Base-by-base conservation (phyloP, 1,140 invertebrate species). In the Melitaea cinxia region DNA sequence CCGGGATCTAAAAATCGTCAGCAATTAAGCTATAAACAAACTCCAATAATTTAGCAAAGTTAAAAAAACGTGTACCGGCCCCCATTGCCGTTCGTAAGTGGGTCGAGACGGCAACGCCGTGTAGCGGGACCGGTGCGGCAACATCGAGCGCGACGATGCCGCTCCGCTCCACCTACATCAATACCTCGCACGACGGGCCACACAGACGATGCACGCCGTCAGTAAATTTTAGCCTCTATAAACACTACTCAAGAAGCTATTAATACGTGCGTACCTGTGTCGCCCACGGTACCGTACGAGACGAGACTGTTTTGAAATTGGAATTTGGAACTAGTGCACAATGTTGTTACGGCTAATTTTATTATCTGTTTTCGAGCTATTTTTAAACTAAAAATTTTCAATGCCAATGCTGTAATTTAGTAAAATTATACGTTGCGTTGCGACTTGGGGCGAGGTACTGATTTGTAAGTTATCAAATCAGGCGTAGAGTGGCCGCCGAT, bases 31-130 rank as follows among this genome's bases (percentile, higher is more conserved):
- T 65, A 73, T 72, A 80, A 80, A 78, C 67, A 75, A 74, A 73
- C 45, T 60, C 59, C 59, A 63, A 52, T 65, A 55, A 65, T 57
- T 70, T 70, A 56, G 53, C 68, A 56, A 70, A 73, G 75, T 70
- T 66, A 78, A 80, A 79, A 82, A 82, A 76, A 68, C 37, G 60
- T 58, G 54, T 23, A 58, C 63, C 35, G 52, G 69, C 70, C 75
- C 73, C 75, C 72, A 77, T 78, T 83, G 78, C 75, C 81, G 71
- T 55, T 65, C 69, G 72, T 73, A 82, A 80, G 72, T 80, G 78
- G 81, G 79, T 80, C 82, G 80, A 67, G 62, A 56, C 74, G 82
- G 80, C 82, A 83, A 83, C 81, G 73, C 70, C 78, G 81, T 80
- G 68, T 85, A 87, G 84, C 84, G 84, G 82, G 82, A 80, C 73